A percentile compares a stretch with the other conserved stretches of the same genome.
Evolutionary conservation across 2,888 invertebrate species (phyloP).

Genomic region (Melieria omissa): DNA sequence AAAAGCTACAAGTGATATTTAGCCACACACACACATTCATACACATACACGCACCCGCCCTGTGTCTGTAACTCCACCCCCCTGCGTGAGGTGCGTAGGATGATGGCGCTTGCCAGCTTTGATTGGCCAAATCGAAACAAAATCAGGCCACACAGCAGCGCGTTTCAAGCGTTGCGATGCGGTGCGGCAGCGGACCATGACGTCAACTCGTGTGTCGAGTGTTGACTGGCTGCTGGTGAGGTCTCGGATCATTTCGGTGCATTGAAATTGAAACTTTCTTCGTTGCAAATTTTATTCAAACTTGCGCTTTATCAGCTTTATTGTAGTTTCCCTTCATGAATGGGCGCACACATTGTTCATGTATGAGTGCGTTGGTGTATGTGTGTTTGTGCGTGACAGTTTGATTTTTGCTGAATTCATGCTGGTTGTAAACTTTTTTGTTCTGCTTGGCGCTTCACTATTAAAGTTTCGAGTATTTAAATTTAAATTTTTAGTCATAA

Average conservation of each 20-base stretch:
- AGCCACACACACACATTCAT: conserved; percentile 15
- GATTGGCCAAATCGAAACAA: conserved; percentile 67
- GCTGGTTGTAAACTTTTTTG: neutral
- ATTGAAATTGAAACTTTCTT: conserved; percentile 29
- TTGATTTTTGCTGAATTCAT: neutral
- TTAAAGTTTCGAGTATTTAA: too few relatives aligned
- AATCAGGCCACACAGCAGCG: conserved; percentile 60
- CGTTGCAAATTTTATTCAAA: conserved; percentile 3
- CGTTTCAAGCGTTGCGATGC: conserved; percentile 41
- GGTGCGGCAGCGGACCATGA: conserved; percentile 22
- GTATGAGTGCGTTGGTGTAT: neutral
- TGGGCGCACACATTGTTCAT: neutral
- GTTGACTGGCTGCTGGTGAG: conserved; percentile 49
- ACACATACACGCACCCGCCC: neutral
- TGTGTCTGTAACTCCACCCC: conserved; percentile 10
- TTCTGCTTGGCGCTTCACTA: neutral
- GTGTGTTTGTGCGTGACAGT: neutral
- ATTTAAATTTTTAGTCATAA: too few relatives aligned
- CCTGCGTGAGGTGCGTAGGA: too few relatives aligned
- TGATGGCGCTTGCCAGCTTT: conserved; percentile 46
- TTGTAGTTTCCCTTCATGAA: neutral
- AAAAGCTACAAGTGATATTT: conserved; percentile 58
- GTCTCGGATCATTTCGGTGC: conserved; percentile 38
- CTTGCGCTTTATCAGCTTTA: neutral
- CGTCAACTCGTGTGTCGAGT: conserved; percentile 25